Evolutionary conservation across 2,113 vertebrate species (phyloP).

Genomic region (Prochilodus magdalenae): DNA sequence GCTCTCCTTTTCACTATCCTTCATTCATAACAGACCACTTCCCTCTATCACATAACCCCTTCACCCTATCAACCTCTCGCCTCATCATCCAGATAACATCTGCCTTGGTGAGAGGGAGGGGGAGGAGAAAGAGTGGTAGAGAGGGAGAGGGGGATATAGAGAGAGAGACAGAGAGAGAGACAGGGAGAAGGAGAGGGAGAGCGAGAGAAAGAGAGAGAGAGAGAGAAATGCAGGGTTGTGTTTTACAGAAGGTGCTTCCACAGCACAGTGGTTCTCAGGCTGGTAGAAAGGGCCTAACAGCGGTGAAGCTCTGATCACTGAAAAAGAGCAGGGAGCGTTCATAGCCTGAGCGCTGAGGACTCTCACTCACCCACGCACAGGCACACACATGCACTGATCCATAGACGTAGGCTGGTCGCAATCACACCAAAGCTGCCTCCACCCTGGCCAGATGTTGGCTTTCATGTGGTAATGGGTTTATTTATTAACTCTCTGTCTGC

Average conservation of each 20-base stretch:
- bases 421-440: slow-evolving; percentile 15
- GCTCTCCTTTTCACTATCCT: slow-evolving; percentile 46
- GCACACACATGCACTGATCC: slow-evolving; percentile 28
- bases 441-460: slow-evolving; percentile 70
- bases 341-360: slow-evolving; percentile 20
- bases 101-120: slow-evolving; percentile 28
- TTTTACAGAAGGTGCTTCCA: background rate
- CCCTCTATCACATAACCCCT: background rate
- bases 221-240: background rate
- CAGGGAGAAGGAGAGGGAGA: too few relatives aligned
- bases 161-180: too few relatives aligned
- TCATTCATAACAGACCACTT: slow-evolving; percentile 49
- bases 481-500: slow-evolving; percentile 65
- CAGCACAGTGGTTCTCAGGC: background rate
- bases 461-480: slow-evolving; percentile 77
- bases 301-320: slow-evolving; percentile 22
- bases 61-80: slow-evolving; percentile 45
- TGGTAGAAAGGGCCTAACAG: slow-evolving; percentile 3
- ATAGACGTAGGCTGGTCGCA: background rate
- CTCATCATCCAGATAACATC: slow-evolving; percentile 64
- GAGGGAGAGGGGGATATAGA: too few relatives aligned
- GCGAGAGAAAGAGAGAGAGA: slow-evolving; percentile 4
- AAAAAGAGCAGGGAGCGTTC: slow-evolving; percentile 27
- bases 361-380: slow-evolving; percentile 26
- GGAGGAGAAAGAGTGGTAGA: too few relatives aligned